Evolutionary conservation across 1,140 invertebrate genomes (phyloP).

Genomic region (Heliconius congener): DNA sequence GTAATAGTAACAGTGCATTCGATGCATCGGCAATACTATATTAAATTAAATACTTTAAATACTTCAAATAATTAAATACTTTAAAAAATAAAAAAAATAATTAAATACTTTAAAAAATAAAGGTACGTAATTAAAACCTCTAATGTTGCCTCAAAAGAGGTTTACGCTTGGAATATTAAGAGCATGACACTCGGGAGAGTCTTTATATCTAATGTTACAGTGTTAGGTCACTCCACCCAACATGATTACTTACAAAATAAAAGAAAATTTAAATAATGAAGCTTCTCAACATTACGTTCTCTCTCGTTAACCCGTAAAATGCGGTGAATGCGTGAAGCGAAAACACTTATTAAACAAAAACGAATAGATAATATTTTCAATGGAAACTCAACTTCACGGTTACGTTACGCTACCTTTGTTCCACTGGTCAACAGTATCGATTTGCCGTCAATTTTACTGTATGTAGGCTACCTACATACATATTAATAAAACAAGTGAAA

Average conservation of each 20-base stretch:
- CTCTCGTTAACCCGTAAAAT: background rate
- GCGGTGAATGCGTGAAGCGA: background rate
- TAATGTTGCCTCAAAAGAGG: too few relatives aligned
- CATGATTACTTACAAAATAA: too few relatives aligned
- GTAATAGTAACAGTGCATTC: background rate
- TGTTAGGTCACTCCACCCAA: too few relatives aligned
- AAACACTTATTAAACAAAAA: background rate
- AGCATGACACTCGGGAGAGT: too few relatives aligned
- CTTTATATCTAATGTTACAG: too few relatives aligned
- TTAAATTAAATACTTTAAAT: too few relatives aligned
- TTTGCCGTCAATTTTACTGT: conserved; percentile 38
- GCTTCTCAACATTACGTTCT: background rate
- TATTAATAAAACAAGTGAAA: conserved; percentile 23
- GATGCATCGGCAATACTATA: background rate
- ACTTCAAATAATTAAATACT: background rate
- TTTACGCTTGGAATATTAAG: too few relatives aligned
- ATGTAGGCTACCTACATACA: conserved; percentile 35
- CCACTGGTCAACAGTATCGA: conserved; percentile 46
- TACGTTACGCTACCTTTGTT: conserved; percentile 13
- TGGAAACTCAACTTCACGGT: background rate
- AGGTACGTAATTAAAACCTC: too few relatives aligned
- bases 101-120: background rate
- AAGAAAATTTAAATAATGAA: background rate
- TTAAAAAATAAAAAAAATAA: background rate
- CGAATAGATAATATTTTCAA: background rate